Base-by-base conservation (phyloP, 2,888 invertebrate species). In the Electrophaes corylata region DNA sequence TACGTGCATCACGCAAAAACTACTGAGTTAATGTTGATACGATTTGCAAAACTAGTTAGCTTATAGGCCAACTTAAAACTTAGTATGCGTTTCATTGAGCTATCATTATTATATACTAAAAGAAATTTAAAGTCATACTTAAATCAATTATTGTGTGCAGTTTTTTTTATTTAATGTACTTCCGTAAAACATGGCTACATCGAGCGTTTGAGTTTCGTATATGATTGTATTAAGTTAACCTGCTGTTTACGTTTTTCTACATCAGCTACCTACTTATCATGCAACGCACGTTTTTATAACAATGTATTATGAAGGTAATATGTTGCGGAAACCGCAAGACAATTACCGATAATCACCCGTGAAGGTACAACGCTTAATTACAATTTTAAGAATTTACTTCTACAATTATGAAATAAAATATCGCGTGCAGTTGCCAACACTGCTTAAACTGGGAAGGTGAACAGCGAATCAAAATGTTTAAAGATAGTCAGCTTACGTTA, bases 271-370 rank as follows among this genome's bases (percentile, higher is more conserved):
- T 70, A 60, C 64, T 73, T 74, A 72, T 46, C 71, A 72, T 76
- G 69, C 78, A 71, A 72, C 69, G 58, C 62, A 66, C 53, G 63
- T 70, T 70, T 74, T 73, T 72, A 68, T 69, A 66, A 72, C 69
- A 65, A 66, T 69, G 73, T 72, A 64, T 66, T 67, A 53, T 53
- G 44, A 47, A 61, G 56, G 52, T 69, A 73, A 72, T 72, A 57
- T 55, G 62, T 66, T 64, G 69, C 69, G 67, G 69, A 71, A 72
- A 72, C 77, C 72, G 64, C 76, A 68, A 72, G 62, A 66, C 64
- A 69, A 70, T 73, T 72, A 73, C 60, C 62, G 60, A 64, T 67
- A 75, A 76, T 77, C 71, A 67, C 64, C 67, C 67, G 65, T 67
- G 54, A 67, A 62, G 60, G 44, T 66, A 71, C 66, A 67, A 64